These are phyloP conservation scores for Tribolium madens DNA, from an alignment of 1,140 invertebrate species.

Conservation along the genomic window DNA sequence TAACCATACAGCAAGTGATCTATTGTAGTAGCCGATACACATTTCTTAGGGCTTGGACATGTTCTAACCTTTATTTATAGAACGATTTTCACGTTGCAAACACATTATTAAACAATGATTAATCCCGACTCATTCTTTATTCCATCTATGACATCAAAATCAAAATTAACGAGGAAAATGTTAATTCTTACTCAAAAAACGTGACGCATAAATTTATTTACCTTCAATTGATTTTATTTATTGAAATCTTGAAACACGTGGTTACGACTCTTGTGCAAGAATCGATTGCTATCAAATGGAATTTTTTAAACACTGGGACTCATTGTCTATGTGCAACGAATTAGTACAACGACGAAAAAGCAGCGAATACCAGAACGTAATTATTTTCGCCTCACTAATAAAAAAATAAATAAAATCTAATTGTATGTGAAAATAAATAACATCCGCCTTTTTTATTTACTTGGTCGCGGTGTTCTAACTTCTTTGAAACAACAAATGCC, in stretches of 20 bases:
- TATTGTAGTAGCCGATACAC: conserved; percentile 37
- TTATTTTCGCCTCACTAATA: conserved; percentile 34
- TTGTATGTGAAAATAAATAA: conserved; percentile 38
- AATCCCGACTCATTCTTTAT: conserved; percentile 24
- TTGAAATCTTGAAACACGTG: conserved; percentile 8
- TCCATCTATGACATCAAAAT: conserved; percentile 32
- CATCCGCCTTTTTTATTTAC: conserved; percentile 33
- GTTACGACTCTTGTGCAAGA: not conserved
- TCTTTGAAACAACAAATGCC: conserved; percentile 27
- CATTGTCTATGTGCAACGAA: conserved; percentile 33
- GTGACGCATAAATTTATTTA: conserved; percentile 23
- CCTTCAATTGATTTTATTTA: conserved; percentile 4
- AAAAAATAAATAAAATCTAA: conserved; percentile 34
- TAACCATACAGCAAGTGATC: conserved; percentile 18
- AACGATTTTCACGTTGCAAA: conserved; percentile 6
- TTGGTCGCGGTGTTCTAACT: conserved; percentile 23
- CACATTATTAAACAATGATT: conserved; percentile 32
- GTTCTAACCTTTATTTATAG: conserved; percentile 28
- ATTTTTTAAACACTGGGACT: not conserved
- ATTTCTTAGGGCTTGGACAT: conserved; percentile 27
- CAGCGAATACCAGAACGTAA: not conserved
- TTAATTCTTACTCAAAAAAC: conserved; percentile 14
- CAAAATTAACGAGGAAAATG: conserved; percentile 15
- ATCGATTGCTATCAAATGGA: not conserved
- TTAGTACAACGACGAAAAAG: conserved; percentile 11